These are phyloP conservation scores for Eupristina koningsbergeri DNA, from an alignment of 1,140 invertebrate genomes.

Conservation along the genomic window DNA sequence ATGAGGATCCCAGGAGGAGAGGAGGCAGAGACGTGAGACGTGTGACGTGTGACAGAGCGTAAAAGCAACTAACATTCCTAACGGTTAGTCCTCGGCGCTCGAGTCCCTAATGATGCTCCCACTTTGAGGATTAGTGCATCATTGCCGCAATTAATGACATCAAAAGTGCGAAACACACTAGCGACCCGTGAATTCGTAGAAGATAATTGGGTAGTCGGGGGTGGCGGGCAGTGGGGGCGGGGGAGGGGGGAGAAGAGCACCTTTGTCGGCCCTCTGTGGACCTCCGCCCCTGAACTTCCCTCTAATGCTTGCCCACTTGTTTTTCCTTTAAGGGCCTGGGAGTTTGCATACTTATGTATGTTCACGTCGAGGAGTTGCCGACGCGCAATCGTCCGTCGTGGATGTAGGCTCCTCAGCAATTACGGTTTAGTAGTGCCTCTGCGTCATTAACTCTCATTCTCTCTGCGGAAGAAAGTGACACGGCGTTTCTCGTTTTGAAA, in stretches of 20 bases:
- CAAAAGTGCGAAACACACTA: too few relatives aligned
- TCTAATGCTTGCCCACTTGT: not conserved
- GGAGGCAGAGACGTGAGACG: too few relatives aligned
- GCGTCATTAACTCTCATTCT: not conserved
- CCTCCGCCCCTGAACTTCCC: too few relatives aligned
- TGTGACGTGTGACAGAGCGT: not conserved
- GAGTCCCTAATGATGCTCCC: not conserved
- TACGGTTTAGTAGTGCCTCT: not conserved
- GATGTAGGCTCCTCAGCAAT: not conserved
- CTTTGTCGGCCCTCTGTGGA: too few relatives aligned
- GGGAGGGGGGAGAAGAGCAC: too few relatives aligned
- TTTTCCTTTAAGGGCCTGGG: not conserved
- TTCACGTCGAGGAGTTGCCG: not conserved
- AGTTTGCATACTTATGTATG: not conserved
- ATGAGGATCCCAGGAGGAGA: not conserved
- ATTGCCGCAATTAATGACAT: constrained; percentile 20
- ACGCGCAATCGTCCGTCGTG: not conserved
- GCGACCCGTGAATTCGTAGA: too few relatives aligned
- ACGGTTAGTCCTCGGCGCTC: not conserved
- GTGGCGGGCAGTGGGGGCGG: too few relatives aligned
- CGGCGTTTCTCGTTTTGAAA: not conserved
- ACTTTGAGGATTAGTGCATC: not conserved
- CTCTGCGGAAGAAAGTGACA: not conserved
- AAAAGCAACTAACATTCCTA: not conserved
- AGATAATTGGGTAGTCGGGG: too few relatives aligned